phyloP scores from a whole-genome alignment of 2,113 vertebrate genomes.

The Cryptotis parvus region DNA sequence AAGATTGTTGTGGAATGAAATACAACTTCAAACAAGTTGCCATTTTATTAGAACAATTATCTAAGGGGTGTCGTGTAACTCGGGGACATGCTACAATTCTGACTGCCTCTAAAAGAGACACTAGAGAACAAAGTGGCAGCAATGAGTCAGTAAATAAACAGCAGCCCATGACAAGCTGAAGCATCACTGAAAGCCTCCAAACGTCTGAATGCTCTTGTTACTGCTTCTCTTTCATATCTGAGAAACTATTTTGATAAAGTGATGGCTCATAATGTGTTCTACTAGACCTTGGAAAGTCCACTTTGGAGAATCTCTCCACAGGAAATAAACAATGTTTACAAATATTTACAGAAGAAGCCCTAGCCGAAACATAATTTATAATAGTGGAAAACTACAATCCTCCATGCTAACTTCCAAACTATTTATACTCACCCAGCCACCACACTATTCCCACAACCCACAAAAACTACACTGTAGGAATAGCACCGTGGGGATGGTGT shows the following conservation, averaged over 20 bases:
- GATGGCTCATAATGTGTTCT: conserved; percentile 3
- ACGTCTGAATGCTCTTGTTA: background rate
- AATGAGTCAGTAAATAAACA: background rate
- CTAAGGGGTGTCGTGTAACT: too few relatives aligned
- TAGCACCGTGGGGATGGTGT: background rate
- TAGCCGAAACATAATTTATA: conserved; percentile 1
- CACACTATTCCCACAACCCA: background rate
- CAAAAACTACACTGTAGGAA: background rate
- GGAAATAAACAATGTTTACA: background rate
- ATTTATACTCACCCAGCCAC: background rate
- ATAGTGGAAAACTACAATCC: background rate
- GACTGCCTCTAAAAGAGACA: background rate
- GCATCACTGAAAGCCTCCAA: background rate
- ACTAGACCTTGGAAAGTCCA: background rate
- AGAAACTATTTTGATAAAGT: conserved; percentile 33
- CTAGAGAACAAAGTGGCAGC: conserved; percentile 12
- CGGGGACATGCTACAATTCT: too few relatives aligned
- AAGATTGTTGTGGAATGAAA: conserved; percentile 10
- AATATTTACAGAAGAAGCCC: background rate
- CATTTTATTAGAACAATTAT: background rate
- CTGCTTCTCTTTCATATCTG: background rate
- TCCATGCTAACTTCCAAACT: background rate
- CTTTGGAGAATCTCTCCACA: background rate
- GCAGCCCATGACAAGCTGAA: background rate
- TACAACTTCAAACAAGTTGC: background rate